These are phyloP conservation scores for Semaprochilodus insignis DNA, from an alignment of 2,797 vertebrate genomes.

Conservation along the genomic window DNA sequence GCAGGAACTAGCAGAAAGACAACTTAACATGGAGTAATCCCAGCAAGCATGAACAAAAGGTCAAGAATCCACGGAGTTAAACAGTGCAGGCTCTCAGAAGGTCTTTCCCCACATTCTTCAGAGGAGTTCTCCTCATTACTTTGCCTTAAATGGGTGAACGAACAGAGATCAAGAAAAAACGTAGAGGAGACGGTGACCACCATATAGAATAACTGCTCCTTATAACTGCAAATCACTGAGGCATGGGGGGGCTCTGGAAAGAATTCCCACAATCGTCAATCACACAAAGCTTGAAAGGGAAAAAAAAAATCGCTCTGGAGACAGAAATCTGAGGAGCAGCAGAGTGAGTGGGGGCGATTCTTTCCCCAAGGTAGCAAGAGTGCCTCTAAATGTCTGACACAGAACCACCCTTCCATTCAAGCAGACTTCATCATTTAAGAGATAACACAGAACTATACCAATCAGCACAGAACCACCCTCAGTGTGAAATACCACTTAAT, in stretches of 20 bases:
- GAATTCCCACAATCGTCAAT: conserved; percentile 69
- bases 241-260: conserved; percentile 61
- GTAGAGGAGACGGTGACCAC: conserved; percentile 60
- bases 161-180: conserved; percentile 53
- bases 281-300: conserved; percentile 42
- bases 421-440: background rate
- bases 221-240: conserved; percentile 67
- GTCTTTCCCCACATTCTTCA: conserved; percentile 26
- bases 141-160: conserved; percentile 42
- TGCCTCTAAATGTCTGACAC: conserved; percentile 36
- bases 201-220: conserved; percentile 68
- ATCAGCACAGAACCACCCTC: background rate
- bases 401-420: background rate
- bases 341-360: conserved; percentile 37
- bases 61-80: conserved; percentile 28
- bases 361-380: conserved; percentile 42
- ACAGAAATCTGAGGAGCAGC: conserved; percentile 56
- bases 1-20: conserved; percentile 29
- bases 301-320: conserved; percentile 43
- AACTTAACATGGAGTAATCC: conserved; percentile 15
- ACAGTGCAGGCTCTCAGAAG: conserved; percentile 14
- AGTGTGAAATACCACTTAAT: background rate
- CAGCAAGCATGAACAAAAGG: conserved; percentile 1
- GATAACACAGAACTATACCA: background rate
- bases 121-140: conserved; percentile 30